A percentile compares a stretch with the other conserved stretches of the same genome.
phyloP scores from a whole-genome alignment of 2,888 invertebrate genomes.

The Tricholauxania praeusta region DNA sequence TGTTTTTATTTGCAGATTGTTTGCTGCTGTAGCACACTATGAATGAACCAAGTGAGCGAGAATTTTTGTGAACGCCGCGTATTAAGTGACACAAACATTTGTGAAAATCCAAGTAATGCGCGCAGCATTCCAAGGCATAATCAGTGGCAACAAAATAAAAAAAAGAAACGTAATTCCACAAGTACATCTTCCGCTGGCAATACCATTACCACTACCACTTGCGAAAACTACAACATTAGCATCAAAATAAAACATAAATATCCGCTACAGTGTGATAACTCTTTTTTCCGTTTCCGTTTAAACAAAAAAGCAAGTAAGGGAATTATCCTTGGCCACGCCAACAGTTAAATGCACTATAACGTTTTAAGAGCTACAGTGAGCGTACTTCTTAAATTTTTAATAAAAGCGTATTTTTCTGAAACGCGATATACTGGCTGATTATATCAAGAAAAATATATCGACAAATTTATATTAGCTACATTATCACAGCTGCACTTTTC shows the following conservation, averaged over 20 bases:
- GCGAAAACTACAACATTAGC: background rate
- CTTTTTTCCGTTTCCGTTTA: constrained; percentile 22
- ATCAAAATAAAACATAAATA: constrained; percentile 5
- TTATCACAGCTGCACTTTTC: too few relatives aligned
- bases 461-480: too few relatives aligned
- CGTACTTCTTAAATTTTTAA: too few relatives aligned
- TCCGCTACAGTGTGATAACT: constrained; percentile 3
- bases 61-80: constrained; percentile 18
- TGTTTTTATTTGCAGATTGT: constrained; percentile 17
- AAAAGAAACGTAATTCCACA: background rate
- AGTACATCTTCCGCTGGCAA: constrained; percentile 17
- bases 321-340: too few relatives aligned
- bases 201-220: background rate
- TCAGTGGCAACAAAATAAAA: constrained; percentile 2
- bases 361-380: too few relatives aligned
- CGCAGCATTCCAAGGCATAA: constrained; percentile 22
- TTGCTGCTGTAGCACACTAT: background rate
- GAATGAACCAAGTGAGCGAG: too few relatives aligned
- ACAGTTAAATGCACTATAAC: too few relatives aligned
- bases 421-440: too few relatives aligned
- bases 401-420: too few relatives aligned
- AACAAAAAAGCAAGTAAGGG: too few relatives aligned
- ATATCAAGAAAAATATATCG: too few relatives aligned
- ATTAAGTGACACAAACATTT: constrained; percentile 30
- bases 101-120: constrained; percentile 3